Evolutionary conservation across 2,888 invertebrate species (phyloP).

Genomic region (Bellardia pandia): DNA sequence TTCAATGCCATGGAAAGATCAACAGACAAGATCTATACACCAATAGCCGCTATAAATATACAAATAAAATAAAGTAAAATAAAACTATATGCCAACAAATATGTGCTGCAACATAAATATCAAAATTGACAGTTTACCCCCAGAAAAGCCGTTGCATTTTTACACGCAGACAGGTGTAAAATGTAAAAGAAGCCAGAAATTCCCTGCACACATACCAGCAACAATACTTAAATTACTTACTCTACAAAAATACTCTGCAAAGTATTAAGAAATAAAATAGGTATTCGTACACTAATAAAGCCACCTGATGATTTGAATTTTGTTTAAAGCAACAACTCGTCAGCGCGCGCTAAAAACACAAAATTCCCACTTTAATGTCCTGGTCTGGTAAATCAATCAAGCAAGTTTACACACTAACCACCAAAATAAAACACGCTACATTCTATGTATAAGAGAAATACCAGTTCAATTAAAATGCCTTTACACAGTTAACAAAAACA

Average conservation of each 20-base stretch:
- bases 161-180: constrained; percentile 73
- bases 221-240: constrained; percentile 45
- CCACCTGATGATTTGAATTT: constrained; percentile 69
- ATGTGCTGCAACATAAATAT: constrained; percentile 69
- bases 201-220: constrained; percentile 36
- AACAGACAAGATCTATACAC: constrained; percentile 79
- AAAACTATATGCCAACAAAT: constrained; percentile 51
- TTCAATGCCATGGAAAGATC: constrained; percentile 82
- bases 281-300: constrained; percentile 41
- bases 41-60: constrained; percentile 34
- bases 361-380: constrained; percentile 55
- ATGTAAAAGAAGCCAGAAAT: constrained; percentile 45
- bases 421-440: constrained; percentile 43
- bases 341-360: constrained; percentile 54
- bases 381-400: constrained; percentile 81
- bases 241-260: neutral
- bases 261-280: constrained; percentile 18
- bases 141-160: constrained; percentile 64
- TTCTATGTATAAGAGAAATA: constrained; percentile 68
- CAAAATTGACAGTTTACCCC: constrained; percentile 69
- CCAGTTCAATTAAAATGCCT: constrained; percentile 82
- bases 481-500: constrained; percentile 27
- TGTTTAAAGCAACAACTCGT: constrained; percentile 59
- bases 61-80: constrained; percentile 45
- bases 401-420: constrained; percentile 74